These are phyloP conservation scores for Cylindroiulus punctatus DNA, from an alignment of 2,888 invertebrate species.

Conservation along the genomic window DNA sequence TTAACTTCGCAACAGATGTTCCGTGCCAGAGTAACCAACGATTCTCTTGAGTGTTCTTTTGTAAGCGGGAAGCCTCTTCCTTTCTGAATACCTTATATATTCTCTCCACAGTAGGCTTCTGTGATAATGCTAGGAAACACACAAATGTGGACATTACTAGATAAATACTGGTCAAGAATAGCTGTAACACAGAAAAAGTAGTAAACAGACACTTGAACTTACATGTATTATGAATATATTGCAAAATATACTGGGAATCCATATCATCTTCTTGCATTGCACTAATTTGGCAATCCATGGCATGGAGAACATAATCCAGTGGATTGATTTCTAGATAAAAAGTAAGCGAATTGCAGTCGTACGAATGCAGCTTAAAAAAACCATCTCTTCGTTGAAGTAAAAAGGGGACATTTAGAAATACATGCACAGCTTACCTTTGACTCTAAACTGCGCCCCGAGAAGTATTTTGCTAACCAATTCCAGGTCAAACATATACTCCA, in stretches of 20 bases:
- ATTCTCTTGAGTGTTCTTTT: slow-evolving; percentile 59
- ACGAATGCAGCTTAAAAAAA: too few species aligned
- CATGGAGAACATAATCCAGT: slow-evolving; percentile 68
- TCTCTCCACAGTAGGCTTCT: slow-evolving; percentile 59
- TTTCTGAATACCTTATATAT: slow-evolving; percentile 61
- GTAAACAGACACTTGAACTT: slow-evolving; percentile 57
- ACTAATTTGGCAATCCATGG: slow-evolving; percentile 66
- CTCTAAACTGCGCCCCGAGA: slow-evolving; percentile 64
- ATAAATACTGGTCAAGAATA: background rate
- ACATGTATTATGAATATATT: slow-evolving; percentile 68
- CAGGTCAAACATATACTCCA: slow-evolving; percentile 66
- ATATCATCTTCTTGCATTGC: slow-evolving; percentile 64
- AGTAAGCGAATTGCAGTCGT: background rate
- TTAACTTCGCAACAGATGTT: slow-evolving; percentile 67
- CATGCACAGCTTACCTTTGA: slow-evolving; percentile 61
- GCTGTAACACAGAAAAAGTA: background rate
- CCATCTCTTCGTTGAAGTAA: too few species aligned
- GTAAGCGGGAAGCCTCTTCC: slow-evolving; percentile 58
- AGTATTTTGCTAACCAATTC: slow-evolving; percentile 66
- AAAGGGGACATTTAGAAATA: too few species aligned
- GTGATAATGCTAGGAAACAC: slow-evolving; percentile 50
- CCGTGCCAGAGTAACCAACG: slow-evolving; percentile 69
- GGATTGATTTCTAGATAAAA: slow-evolving; percentile 65
- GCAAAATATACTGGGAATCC: slow-evolving; percentile 68
- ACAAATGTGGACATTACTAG: slow-evolving; percentile 12